Evolutionary conservation across 2,797 vertebrate species (phyloP).

Genomic region (Florisuga fusca): DNA sequence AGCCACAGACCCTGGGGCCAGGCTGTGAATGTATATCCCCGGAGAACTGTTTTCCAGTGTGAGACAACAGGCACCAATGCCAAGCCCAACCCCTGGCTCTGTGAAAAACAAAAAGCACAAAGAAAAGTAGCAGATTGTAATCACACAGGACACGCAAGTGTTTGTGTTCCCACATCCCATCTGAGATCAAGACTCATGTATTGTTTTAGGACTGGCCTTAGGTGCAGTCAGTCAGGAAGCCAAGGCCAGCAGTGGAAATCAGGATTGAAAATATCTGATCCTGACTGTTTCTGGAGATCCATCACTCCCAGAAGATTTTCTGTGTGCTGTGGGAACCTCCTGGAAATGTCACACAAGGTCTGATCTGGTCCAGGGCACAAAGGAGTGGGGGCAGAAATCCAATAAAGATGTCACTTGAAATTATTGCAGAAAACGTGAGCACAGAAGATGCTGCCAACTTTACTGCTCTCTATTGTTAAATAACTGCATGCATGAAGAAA

Average conservation of each 20-base stretch:
- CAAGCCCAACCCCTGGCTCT: constrained; percentile 93
- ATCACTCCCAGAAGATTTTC: neutral
- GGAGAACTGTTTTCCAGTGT: constrained; percentile 89
- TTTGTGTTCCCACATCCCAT: constrained; percentile 55
- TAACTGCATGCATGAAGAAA: neutral
- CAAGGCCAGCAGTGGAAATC: constrained; percentile 38
- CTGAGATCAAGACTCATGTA: neutral
- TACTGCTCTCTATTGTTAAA: neutral
- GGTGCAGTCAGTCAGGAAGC: constrained; percentile 41
- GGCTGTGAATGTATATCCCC: constrained; percentile 94
- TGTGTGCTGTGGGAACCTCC: neutral
- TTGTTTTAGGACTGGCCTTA: constrained; percentile 48
- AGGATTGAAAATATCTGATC: constrained; percentile 32
- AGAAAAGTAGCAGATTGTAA: constrained; percentile 19
- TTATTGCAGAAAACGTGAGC: neutral
- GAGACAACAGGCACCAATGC: constrained; percentile 93
- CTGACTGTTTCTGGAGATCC: neutral
- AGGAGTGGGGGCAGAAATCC: neutral
- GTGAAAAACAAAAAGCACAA: constrained; percentile 42
- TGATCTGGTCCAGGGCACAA: neutral
- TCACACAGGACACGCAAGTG: constrained; percentile 25
- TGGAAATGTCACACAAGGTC: neutral
- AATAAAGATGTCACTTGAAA: neutral
- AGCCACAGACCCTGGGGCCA: constrained; percentile 93
- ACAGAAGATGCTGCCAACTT: neutral